Evolutionary conservation across 2,888 invertebrate species (phyloP).

Genomic region (Lamellibrachia satsuma): DNA sequence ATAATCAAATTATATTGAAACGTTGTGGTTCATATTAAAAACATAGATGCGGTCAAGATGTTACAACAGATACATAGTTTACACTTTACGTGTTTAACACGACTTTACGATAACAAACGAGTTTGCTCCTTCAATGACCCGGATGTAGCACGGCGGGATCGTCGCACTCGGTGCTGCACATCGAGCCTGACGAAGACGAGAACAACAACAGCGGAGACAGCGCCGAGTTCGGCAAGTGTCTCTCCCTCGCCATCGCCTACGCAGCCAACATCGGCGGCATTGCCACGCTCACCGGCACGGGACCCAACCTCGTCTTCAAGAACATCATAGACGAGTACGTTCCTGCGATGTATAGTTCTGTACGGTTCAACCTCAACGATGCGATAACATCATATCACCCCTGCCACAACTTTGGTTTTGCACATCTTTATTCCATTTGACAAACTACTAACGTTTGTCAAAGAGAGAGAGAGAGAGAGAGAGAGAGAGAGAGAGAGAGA

Average conservation of each 20-base stretch:
- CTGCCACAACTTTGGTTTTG: too few relatives aligned
- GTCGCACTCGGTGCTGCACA: not conserved
- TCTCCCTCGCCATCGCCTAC: constrained; percentile 31
- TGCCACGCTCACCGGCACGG: constrained; percentile 37
- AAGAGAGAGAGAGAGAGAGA: too few relatives aligned
- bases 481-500: too few relatives aligned
- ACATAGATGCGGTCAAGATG: too few relatives aligned
- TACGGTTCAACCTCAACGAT: too few relatives aligned
- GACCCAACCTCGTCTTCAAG: constrained; percentile 35
- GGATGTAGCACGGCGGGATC: not conserved
- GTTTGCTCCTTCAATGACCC: not conserved
- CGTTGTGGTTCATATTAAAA: too few relatives aligned
- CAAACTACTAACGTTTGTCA: too few relatives aligned
- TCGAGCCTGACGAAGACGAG: not conserved
- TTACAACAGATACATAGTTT: too few relatives aligned
- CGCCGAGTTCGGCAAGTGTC: constrained; percentile 24
- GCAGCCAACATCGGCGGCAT: constrained; percentile 36
- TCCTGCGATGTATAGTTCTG: not conserved
- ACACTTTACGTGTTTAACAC: too few relatives aligned
- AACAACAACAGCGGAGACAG: not conserved
- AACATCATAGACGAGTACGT: constrained; percentile 31
- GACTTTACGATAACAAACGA: not conserved
- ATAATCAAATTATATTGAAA: too few relatives aligned
- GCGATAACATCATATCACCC: too few relatives aligned
- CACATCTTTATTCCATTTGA: not conserved